Evolutionary conservation across 1,140 invertebrate genomes (phyloP).

Genomic region (Drosophila truncata): DNA sequence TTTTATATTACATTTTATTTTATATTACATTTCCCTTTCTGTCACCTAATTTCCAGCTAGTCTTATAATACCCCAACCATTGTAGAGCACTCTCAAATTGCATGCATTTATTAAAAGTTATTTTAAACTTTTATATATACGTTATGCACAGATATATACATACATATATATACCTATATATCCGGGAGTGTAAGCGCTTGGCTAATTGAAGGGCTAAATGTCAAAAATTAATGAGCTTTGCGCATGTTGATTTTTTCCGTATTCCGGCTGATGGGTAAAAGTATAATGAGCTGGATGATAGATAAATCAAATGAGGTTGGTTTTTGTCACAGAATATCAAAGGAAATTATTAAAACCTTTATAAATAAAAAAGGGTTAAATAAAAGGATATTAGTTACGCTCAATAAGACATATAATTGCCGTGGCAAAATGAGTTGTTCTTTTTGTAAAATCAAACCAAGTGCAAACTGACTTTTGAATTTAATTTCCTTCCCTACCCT

Average conservation of each 20-base stretch:
- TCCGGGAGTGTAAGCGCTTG: constrained; percentile 7
- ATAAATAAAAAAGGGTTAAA: background rate
- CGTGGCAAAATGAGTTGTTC: background rate
- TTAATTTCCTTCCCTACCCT: background rate
- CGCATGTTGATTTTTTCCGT: constrained; percentile 9
- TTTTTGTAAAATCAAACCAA: background rate
- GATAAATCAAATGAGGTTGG: background rate
- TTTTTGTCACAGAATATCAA: background rate
- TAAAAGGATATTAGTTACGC: background rate
- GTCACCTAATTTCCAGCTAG: background rate
- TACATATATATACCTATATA: background rate
- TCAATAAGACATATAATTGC: background rate
- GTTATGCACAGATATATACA: background rate
- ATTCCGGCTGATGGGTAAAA: background rate
- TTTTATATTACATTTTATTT: too few relatives aligned
- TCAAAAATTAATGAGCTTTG: constrained; percentile 23
- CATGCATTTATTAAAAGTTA: constrained; percentile 22
- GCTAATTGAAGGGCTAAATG: constrained; percentile 23
- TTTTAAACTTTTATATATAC: constrained; percentile 8
- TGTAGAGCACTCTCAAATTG: background rate
- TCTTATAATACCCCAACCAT: background rate
- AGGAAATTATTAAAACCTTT: background rate
- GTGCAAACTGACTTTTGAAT: constrained; percentile 8
- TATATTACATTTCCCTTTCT: background rate
- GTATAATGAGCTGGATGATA: constrained; percentile 5